phyloP scores from a whole-genome alignment of 1,140 invertebrate genomes.

The Agrilus planipennis region DNA sequence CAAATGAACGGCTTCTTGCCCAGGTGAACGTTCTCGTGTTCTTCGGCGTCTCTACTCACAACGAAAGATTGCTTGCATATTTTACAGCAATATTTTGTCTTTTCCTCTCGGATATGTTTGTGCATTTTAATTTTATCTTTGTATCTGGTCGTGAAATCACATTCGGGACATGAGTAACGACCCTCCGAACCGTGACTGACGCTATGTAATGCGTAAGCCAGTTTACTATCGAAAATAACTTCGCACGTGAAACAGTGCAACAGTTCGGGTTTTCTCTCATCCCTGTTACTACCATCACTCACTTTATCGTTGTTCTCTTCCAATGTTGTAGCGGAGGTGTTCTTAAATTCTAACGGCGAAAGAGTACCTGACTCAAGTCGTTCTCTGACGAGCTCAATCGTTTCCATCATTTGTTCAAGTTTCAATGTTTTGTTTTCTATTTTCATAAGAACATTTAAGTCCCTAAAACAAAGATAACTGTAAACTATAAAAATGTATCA shows the following conservation, averaged over 20 bases:
- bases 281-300: constrained; percentile 2
- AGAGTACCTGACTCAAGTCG: no score
- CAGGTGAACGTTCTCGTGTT: constrained; percentile 31
- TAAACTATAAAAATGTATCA: no score
- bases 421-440: no score
- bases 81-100: constrained; percentile 35
- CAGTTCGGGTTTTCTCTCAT: constrained; percentile 14
- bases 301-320: no score
- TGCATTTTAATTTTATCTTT: constrained; percentile 26
- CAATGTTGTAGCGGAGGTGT: no score
- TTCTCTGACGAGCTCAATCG: no score
- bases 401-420: no score
- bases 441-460: no score
- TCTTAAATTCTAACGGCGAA: no score
- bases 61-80: constrained; percentile 36
- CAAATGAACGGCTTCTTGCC: constrained; percentile 45
- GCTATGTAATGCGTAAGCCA: constrained; percentile 22
- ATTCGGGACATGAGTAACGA: constrained; percentile 22
- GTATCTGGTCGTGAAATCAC: constrained; percentile 25
- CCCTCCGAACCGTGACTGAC: constrained; percentile 28
- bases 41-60: constrained; percentile 27
- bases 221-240: constrained; percentile 20
- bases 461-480: no score
- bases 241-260: constrained; percentile 26
- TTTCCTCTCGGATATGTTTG: constrained; percentile 19